phyloP scores from a whole-genome alignment of 2,113 vertebrate species.

The Euleptes europaea region DNA sequence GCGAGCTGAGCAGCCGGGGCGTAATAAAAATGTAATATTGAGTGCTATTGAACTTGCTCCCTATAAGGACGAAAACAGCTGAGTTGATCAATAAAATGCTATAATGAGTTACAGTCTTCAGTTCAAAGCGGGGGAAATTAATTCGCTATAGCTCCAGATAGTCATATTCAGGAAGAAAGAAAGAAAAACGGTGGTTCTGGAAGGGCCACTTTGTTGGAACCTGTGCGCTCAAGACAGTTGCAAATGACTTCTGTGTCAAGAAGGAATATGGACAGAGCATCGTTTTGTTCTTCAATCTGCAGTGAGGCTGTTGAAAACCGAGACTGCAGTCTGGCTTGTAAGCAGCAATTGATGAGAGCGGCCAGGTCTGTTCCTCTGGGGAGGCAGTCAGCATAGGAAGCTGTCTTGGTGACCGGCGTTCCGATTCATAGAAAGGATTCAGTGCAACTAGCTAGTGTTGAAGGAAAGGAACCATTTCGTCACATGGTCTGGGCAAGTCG shows the following conservation, averaged over 20 bases:
- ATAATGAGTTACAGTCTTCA: background rate
- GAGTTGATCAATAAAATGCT: background rate
- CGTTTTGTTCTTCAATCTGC: background rate
- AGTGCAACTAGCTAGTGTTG: background rate
- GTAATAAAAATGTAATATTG: slow-evolving; percentile 31
- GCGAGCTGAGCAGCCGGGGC: background rate
- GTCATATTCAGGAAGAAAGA: background rate
- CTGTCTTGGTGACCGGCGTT: background rate
- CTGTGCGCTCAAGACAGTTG: background rate
- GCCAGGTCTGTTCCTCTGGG: background rate
- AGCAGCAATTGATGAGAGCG: background rate
- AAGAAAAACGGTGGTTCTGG: background rate
- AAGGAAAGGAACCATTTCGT: background rate
- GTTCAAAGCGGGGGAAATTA: background rate
- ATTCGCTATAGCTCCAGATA: background rate
- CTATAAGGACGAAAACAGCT: background rate
- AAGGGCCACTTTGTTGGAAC: background rate
- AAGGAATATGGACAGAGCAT: background rate
- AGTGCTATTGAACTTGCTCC: slow-evolving; percentile 26
- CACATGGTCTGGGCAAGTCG: background rate
- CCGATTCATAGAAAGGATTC: background rate
- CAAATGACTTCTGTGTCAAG: background rate
- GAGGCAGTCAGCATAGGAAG: background rate
- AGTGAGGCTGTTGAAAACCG: background rate
- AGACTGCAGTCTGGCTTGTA: background rate